Conservation (phyloP, 1,140 invertebrate species). For the Notospermus geniculatus region DNA sequence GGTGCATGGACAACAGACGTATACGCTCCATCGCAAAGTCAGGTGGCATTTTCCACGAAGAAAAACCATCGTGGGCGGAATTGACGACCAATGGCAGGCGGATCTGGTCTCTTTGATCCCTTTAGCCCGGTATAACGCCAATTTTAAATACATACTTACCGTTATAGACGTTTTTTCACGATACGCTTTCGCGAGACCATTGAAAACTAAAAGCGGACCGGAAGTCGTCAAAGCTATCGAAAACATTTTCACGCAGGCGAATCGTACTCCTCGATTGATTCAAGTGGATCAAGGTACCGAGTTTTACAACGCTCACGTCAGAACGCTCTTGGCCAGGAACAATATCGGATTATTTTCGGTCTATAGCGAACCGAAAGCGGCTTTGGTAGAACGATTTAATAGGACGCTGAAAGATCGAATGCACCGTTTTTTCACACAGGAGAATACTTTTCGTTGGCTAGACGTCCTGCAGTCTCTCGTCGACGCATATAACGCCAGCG, state of each 20-base stretch:
- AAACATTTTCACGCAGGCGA: not conserved
- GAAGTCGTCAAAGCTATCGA: not conserved
- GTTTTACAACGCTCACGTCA: not conserved
- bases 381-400: conserved; percentile 57
- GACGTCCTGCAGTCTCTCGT: conserved; percentile 48
- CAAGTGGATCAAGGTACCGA: not conserved
- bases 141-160: not conserved
- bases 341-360: conserved; percentile 12
- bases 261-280: not conserved
- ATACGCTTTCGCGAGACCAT: not conserved
- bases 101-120: not conserved
- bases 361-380: conserved; percentile 54
- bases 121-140: not conserved
- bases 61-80: not conserved
- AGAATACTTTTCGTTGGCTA: conserved; percentile 53
- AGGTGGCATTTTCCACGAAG: not conserved
- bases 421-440: conserved; percentile 53
- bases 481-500: conserved; percentile 52
- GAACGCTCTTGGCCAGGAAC: not conserved
- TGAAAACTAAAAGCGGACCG: not conserved
- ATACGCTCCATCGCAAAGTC: not conserved
- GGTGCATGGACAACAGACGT: not conserved
- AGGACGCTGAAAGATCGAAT: conserved; percentile 56
- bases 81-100: not conserved
- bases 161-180: not conserved